Percentiles rank a stretch among this genome's conserved stretches.
Conservation (phyloP, 2,113 vertebrate genomes). For the Vulpes ferrilata region DNA sequence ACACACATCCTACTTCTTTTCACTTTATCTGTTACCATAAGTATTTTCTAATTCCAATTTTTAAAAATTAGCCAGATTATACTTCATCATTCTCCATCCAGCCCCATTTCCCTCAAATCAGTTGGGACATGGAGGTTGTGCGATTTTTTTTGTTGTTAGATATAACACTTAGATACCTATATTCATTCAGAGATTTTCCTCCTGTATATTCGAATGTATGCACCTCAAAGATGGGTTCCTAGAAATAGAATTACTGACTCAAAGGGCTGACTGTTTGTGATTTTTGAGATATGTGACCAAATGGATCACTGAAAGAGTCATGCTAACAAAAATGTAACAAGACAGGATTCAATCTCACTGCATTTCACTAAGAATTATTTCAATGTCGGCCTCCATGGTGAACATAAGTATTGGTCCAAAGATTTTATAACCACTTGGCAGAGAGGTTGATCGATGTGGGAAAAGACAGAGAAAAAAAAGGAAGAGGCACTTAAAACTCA, state of each 20-base stretch:
- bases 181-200: neutral
- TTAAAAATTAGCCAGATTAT: neutral
- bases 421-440: neutral
- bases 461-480: slow-evolving; percentile 21
- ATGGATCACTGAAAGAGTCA: slow-evolving; percentile 1
- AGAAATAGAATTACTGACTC: slow-evolving; percentile 45
- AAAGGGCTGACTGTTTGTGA: slow-evolving; percentile 40
- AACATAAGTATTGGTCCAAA: slow-evolving; percentile 15
- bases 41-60: slow-evolving; percentile 39
- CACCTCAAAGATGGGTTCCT: slow-evolving; percentile 47
- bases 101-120: neutral
- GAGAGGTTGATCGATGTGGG: neutral
- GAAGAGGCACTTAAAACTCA: slow-evolving; percentile 3
- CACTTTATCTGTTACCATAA: neutral
- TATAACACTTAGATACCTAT: neutral
- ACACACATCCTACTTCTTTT: neutral
- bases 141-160: neutral
- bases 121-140: neutral
- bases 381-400: neutral
- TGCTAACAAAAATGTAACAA: neutral
- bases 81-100: neutral
- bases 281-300: slow-evolving; percentile 2
- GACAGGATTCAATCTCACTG: neutral
- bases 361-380: slow-evolving; percentile 51
- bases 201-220: neutral